A percentile compares a stretch with the other conserved stretches of the same genome.
These are phyloP conservation scores for Brotula barbata DNA, from an alignment of 2,797 vertebrate genomes.

Conservation along the genomic window DNA sequence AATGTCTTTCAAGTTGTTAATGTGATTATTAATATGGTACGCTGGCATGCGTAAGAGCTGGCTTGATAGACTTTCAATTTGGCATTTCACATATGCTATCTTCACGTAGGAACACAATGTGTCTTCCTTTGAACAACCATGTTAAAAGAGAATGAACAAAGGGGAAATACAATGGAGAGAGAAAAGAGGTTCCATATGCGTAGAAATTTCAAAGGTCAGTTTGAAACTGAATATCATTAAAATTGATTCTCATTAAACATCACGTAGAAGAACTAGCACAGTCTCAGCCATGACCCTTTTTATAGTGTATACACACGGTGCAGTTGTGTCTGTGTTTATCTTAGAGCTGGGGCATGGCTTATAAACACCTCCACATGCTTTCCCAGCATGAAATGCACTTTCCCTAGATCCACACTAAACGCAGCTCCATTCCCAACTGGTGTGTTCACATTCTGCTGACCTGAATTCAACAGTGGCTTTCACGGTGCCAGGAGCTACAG, in stretches of 20 bases:
- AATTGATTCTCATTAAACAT: conserved; percentile 50
- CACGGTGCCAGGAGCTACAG: conserved; percentile 41
- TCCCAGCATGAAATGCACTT: conserved; percentile 23
- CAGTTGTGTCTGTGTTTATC: conserved; percentile 35
- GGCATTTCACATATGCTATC: conserved; percentile 25
- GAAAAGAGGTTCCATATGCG: conserved; percentile 42
- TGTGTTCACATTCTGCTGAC: conserved; percentile 33
- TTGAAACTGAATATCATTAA: conserved; percentile 40
- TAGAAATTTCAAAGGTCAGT: conserved; percentile 50
- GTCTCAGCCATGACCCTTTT: conserved; percentile 55
- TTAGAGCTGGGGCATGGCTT: conserved; percentile 35
- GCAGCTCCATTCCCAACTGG: conserved; percentile 22
- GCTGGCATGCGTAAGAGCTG: conserved; percentile 7
- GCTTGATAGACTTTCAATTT: neutral
- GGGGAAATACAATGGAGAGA: conserved; percentile 64
- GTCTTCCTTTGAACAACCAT: conserved; percentile 76
- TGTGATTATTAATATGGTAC: conserved; percentile 8
- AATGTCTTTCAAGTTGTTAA: neutral
- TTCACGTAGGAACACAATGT: conserved; percentile 44
- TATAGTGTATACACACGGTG: conserved; percentile 32
- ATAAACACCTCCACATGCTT: conserved; percentile 36
- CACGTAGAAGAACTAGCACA: conserved; percentile 38
- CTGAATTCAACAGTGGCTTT: conserved; percentile 22
- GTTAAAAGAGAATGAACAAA: conserved; percentile 26
- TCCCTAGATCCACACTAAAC: neutral